Evolutionary conservation across 2,797 vertebrate genomes (phyloP).

Genomic region (Clarias pachynema): DNA sequence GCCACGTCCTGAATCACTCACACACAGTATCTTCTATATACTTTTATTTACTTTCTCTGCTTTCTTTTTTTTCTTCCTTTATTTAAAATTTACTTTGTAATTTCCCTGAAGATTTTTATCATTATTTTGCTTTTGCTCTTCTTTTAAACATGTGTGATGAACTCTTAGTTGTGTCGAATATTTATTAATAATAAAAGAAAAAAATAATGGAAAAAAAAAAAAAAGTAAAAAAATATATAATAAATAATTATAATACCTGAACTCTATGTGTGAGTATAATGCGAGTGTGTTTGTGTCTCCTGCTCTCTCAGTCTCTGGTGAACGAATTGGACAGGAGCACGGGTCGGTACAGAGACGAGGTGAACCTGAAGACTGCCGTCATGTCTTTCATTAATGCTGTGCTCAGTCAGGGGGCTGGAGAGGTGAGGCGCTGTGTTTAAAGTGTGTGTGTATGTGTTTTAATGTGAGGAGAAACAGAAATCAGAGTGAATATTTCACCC

Average conservation of each 20-base stretch:
- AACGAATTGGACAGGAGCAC: conserved; percentile 97
- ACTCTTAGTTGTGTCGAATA: not conserved
- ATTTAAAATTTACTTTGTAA: not conserved
- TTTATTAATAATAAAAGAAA: not conserved
- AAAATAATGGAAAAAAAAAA: not conserved
- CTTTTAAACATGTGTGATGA: not conserved
- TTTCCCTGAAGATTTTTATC: not conserved
- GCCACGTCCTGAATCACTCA: conserved; percentile 10
- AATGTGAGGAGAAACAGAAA: not conserved
- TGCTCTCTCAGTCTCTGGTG: conserved; percentile 82
- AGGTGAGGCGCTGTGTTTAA: conserved; percentile 76
- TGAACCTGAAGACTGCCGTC: conserved; percentile 97
- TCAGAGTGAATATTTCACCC: conserved; percentile 50
- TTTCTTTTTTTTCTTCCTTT: not conserved
- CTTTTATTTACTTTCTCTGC: too few species aligned
- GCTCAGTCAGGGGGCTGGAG: conserved; percentile 94
- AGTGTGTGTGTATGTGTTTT: not conserved
- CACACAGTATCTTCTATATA: too few species aligned
- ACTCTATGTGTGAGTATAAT: not conserved
- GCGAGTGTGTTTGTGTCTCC: conserved; percentile 18
- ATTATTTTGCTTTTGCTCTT: not conserved
- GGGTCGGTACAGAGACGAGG: conserved; percentile 94
- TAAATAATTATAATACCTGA: not conserved
- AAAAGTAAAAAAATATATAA: not conserved
- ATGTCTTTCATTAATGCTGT: conserved; percentile 99